Base-by-base conservation (phyloP, 2,888 invertebrate genomes). In the Macaria liturata region DNA sequence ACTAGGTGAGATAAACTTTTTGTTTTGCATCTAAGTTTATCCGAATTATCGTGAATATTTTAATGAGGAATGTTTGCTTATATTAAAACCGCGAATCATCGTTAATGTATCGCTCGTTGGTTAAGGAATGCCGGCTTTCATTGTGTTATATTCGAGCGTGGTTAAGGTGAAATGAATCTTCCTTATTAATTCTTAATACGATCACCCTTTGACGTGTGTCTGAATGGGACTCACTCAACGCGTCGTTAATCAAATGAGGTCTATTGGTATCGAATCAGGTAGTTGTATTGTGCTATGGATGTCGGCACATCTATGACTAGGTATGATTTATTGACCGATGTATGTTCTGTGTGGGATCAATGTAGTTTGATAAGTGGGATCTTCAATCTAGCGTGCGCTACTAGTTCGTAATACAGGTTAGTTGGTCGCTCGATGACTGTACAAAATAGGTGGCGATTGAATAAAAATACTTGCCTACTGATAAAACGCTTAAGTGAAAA, bases 151-250 rank as follows among this genome's bases (percentile, higher is more conserved):
- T 70, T 70, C 67, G 72, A 75, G 67, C 67, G 72, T 74, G 80
- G 74, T 78, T 76, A 76, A 81, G 73, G 69, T 78, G 78, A 84
- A 78, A 82, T 75, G 80, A 81, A 84, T 86, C 74, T 79, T 75
- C 81, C 86, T 84, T 90, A 88, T 91, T 89, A 87, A 89, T 87
- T 88, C 81, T 85, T 86, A 88, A 87, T 86, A 83, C 73, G 81
- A 77, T 86, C 85, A 85, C 86, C 84, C 88, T 90, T 89, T 91
- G 89, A 87, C 79, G 81, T 75, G 66, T 74, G 78, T 66, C 79
- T 88, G 85, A 91, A 91, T 89, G 85, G 88, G 75, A 88, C 84
- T 90, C 89, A 88, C 91, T 91, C 91, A 91, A 89, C 86, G 81
- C 78, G 78, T 91, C 91, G 91, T 91, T 91, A 91, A 91, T 91